Evolutionary conservation across 2,113 vertebrate genomes (phyloP).

Genomic region (Globicephala melas): DNA sequence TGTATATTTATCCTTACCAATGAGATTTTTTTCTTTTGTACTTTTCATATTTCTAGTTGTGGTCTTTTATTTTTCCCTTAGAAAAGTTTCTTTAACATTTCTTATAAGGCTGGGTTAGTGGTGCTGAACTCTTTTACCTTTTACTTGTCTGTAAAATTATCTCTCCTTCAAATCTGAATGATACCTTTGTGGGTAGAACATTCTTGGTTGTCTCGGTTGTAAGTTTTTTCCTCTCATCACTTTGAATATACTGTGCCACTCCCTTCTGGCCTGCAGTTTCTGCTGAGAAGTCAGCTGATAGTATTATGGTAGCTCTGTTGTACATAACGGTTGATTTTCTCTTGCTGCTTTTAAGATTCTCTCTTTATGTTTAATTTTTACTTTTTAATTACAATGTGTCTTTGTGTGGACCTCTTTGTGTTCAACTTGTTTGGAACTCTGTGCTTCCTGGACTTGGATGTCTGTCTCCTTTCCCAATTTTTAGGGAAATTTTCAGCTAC

Average conservation of each 20-base stretch:
- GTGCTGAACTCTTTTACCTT: not conserved
- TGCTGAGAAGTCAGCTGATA: not conserved
- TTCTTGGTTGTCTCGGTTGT: not conserved
- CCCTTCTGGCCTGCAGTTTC: not conserved
- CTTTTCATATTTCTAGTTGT: not conserved
- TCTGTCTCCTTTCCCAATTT: not conserved
- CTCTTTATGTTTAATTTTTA: not conserved
- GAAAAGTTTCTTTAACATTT: not conserved
- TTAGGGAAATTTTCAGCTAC: not conserved
- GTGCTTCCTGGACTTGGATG: not conserved
- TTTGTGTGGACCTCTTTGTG: not conserved
- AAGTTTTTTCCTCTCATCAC: not conserved
- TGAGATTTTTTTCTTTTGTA: not conserved
- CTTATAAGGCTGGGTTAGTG: not conserved
- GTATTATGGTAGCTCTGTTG: not conserved
- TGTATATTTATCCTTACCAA: not conserved
- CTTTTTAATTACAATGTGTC: not conserved
- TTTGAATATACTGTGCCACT: not conserved
- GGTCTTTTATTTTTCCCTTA: not conserved
- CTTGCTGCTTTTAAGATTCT: not conserved
- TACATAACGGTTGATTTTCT: not conserved
- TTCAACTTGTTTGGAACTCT: not conserved
- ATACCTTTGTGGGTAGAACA: not conserved
- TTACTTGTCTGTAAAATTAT: not conserved
- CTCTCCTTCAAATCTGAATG: not conserved